Evolutionary conservation across 2,113 vertebrate genomes (phyloP), one percentile per base, ranked within the genome.

Genomic region (Scartelaos histophorus): DNA sequence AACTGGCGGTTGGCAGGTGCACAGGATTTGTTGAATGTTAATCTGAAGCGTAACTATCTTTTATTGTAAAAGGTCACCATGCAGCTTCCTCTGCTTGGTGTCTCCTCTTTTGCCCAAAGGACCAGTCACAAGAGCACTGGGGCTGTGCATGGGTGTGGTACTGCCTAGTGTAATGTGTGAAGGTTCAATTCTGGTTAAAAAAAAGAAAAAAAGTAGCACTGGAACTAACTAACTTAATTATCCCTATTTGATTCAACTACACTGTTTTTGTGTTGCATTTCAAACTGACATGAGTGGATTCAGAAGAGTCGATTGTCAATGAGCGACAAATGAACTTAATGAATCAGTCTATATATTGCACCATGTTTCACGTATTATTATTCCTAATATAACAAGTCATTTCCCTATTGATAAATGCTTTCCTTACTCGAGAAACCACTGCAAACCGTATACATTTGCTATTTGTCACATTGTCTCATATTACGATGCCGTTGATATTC

Each of bases 1-100:
- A 70, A 25, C 24, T 64, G 29, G 53, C n/a, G 61, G 54, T 70
- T 80, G 66, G 71, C 81, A 71, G 72, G 38, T 74, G 35, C 24
- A 25, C 43, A 54, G 21, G 24, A 51, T 54, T 38, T 73, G 15
- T 10, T 46, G 47, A 34, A 35, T 80, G 66, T 71, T 69, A 47
- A 69, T 64, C 68, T 66, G 38, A 38, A 64, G 61, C 19, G 38
- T 46, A 24, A 22, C 45, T 66, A 46, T 47, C 38, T 66, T 66
- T 66, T 46, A 45, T 16, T 45, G 65, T 22, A 64, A 64, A 35
- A 45, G 64, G 43, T 43, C 13, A 16, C 70, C 70, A 66, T 11
- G 35, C 62, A 62, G 57, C 43, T 61, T 65, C 73, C 61, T 69
- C 61, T 58, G 24, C 19, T 24, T n/a, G 12, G 13, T 10, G 43